These are phyloP conservation scores for Pelobates fuscus DNA, from an alignment of 2,113 vertebrate genomes.

Conservation along the genomic window DNA sequence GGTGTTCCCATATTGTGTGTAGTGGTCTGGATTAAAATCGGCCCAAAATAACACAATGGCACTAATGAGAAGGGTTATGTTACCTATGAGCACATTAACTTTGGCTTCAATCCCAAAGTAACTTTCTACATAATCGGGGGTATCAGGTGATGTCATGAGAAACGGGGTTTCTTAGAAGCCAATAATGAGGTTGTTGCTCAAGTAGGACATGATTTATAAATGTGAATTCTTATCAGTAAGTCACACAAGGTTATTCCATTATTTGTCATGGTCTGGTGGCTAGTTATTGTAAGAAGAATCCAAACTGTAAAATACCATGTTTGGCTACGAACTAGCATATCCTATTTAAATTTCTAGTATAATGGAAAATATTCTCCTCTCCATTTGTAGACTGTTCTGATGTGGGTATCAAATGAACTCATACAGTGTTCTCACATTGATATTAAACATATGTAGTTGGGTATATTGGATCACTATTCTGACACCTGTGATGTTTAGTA, in stretches of 20 bases:
- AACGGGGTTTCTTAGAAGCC: background rate
- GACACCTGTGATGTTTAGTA: background rate
- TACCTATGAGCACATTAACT: slow-evolving; percentile 7
- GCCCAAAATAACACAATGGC: slow-evolving; percentile 6
- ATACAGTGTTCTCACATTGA: no score
- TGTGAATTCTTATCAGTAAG: no score
- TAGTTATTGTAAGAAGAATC: no score
- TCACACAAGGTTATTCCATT: no score
- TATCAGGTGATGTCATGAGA: background rate
- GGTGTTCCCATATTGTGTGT: slow-evolving; percentile 28
- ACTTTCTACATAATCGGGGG: background rate
- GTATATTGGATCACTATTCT: background rate
- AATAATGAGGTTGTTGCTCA: background rate
- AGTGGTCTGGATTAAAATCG: slow-evolving; percentile 11
- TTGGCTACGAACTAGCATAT: no score
- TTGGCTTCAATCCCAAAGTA: background rate
- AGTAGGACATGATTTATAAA: background rate
- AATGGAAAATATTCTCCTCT: no score
- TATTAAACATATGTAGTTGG: no score
- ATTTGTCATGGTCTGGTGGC: no score
- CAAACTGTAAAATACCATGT: no score
- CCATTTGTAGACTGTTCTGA: no score
- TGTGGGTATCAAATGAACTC: no score
- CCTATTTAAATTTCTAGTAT: no score
- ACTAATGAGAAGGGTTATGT: slow-evolving; percentile 21